A percentile compares a stretch with the other conserved stretches of the same genome.
Conservation (phyloP, 1,140 invertebrate genomes). For the Stratiolaelaps scimitus region DNA sequence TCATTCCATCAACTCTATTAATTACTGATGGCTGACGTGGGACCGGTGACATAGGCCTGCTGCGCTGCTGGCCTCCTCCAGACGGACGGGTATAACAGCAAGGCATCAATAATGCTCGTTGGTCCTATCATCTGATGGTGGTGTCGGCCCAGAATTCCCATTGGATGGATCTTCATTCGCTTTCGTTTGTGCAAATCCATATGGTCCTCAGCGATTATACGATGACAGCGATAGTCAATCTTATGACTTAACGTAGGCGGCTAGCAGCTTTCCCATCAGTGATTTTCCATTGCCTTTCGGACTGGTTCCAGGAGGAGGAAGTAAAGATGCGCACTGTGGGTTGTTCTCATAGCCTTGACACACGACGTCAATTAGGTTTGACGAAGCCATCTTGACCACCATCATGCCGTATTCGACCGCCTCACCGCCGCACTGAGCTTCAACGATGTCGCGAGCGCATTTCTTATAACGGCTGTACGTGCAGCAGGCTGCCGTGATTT, state of each 20-base stretch:
- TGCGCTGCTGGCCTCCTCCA: no score
- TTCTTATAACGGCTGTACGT: slow-evolving; percentile 31
- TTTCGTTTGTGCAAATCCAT: no score
- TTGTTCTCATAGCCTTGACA: slow-evolving; percentile 4
- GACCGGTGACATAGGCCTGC: no score
- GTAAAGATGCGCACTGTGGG: background rate
- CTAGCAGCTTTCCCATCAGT: background rate
- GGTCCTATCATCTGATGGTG: no score
- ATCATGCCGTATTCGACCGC: background rate
- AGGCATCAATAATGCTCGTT: no score
- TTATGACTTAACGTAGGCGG: slow-evolving; percentile 8
- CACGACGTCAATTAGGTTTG: background rate
- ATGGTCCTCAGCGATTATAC: no score
- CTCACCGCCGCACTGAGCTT: slow-evolving; percentile 7
- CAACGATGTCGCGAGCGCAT: slow-evolving; percentile 28
- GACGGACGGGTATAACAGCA: no score
- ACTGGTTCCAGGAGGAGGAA: background rate
- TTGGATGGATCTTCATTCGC: no score
- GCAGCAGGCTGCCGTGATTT: slow-evolving; percentile 32
- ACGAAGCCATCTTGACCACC: background rate
- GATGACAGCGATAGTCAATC: no score
- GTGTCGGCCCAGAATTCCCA: no score
- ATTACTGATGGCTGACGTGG: no score
- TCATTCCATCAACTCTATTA: no score
- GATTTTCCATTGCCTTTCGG: background rate